A percentile compares a stretch with the other conserved stretches of the same genome.
These are phyloP conservation scores for Anoura caudifer DNA, from an alignment of 2,113 vertebrate genomes.

Conservation along the genomic window DNA sequence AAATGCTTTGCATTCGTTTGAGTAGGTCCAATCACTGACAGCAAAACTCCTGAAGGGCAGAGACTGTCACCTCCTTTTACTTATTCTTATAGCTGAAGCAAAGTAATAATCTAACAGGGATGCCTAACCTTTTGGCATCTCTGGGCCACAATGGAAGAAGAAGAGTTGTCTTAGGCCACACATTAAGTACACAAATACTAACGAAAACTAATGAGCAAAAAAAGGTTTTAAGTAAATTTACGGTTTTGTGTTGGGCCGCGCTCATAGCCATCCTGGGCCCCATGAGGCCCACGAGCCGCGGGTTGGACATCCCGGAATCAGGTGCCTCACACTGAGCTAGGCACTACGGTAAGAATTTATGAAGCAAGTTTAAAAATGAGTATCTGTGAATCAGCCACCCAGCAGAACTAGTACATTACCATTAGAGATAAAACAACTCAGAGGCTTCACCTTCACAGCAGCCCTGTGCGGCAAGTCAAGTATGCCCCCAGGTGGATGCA, in stretches of 20 bases:
- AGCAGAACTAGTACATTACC: background rate
- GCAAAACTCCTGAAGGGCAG: background rate
- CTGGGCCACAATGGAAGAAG: too few species aligned
- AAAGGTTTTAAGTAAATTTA: too few species aligned
- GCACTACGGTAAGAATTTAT: background rate
- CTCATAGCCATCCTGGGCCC: too few species aligned
- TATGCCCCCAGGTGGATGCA: background rate
- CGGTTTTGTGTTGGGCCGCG: too few species aligned
- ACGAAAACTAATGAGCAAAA: too few species aligned
- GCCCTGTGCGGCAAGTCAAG: background rate
- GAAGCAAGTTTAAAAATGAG: slow-evolving; percentile 14
- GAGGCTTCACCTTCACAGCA: background rate
- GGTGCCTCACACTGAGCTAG: background rate
- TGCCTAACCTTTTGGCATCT: too few species aligned
- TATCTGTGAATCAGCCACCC: background rate
- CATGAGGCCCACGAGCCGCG: too few species aligned
- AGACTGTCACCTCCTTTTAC: background rate
- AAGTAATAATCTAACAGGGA: background rate
- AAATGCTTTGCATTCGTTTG: background rate
- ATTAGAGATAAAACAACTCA: background rate
- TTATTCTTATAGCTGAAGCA: background rate
- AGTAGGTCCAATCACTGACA: background rate
- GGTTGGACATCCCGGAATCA: background rate
- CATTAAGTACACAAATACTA: too few species aligned
- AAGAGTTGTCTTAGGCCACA: too few species aligned